These are phyloP conservation scores for Oligia fasciuncula DNA, from an alignment of 2,888 invertebrate species.

Conservation along the genomic window DNA sequence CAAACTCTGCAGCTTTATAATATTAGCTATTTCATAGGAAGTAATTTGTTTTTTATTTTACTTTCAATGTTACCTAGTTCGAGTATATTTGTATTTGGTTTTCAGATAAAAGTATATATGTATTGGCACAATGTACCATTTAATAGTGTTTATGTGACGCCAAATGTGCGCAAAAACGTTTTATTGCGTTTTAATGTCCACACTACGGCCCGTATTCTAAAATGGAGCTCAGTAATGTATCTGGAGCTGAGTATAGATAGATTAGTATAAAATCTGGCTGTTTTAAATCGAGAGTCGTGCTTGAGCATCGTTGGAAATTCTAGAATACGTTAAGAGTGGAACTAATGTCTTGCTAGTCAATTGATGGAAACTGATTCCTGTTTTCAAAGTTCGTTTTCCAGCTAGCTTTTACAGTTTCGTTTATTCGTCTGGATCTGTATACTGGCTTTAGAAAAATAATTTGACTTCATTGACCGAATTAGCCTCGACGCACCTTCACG, in stretches of 20 bases:
- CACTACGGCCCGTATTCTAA: slow-evolving; percentile 27
- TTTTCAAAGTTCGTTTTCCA: slow-evolving; percentile 33
- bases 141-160: slow-evolving; percentile 22
- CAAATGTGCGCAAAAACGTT: slow-evolving; percentile 33
- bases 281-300: slow-evolving; percentile 26
- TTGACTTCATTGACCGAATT: slow-evolving; percentile 42
- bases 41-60: neutral
- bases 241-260: slow-evolving; percentile 20
- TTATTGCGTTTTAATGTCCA: slow-evolving; percentile 45
- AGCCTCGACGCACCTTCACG: slow-evolving; percentile 49
- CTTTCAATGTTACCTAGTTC: neutral
- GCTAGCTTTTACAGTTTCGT: slow-evolving; percentile 15
- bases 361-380: slow-evolving; percentile 41
- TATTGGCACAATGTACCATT: slow-evolving; percentile 9
- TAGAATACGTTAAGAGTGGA: slow-evolving; percentile 21
- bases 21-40: neutral
- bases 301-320: slow-evolving; percentile 27
- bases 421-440: neutral
- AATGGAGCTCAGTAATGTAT: slow-evolving; percentile 22
- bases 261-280: slow-evolving; percentile 26
- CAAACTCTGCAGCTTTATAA: too few relatives aligned
- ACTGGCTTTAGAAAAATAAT: slow-evolving; percentile 20
- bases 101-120: slow-evolving; percentile 10
- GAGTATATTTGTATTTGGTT: neutral
- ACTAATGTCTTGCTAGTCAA: slow-evolving; percentile 23